Conservation (phyloP, 1,140 invertebrate species). For the Neodiprion virginianus region DNA sequence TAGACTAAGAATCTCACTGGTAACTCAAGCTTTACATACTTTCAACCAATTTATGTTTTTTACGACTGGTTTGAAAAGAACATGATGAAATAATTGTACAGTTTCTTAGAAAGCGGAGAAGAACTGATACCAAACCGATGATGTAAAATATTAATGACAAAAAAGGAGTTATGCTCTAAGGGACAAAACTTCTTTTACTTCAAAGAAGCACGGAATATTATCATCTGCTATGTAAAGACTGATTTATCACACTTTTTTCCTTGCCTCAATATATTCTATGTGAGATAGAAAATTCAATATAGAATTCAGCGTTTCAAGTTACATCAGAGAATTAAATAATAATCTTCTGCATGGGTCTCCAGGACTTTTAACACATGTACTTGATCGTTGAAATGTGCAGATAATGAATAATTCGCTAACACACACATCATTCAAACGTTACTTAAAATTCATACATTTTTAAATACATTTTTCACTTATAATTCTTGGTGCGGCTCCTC, state of each 20-base stretch:
- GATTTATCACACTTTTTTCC: too few relatives aligned
- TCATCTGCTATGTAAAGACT: too few relatives aligned
- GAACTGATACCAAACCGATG: not conserved
- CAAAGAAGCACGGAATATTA: not conserved
- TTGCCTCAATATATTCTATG: too few relatives aligned
- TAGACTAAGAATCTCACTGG: not conserved
- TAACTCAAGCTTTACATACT: not conserved
- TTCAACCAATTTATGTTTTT: not conserved
- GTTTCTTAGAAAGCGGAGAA: not conserved
- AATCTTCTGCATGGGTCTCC: not conserved
- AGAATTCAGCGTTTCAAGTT: not conserved
- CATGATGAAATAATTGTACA: not conserved
- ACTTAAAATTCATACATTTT: conserved; percentile 12
- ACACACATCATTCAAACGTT: conserved; percentile 5
- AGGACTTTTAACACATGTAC: not conserved
- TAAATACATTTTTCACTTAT: conserved; percentile 35
- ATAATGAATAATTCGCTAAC: conserved; percentile 3
- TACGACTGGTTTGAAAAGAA: not conserved
- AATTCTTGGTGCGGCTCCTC: conserved; percentile 40
- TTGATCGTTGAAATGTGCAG: not conserved
- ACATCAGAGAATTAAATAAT: not conserved
- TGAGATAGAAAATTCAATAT: too few relatives aligned
- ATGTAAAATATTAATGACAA: not conserved
- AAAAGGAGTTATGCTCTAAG: not conserved
- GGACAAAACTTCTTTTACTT: not conserved